Evolutionary conservation across 2,113 vertebrate species (phyloP), one percentile per base, ranked within the genome.

Genomic region (Nibea albiflora): DNA sequence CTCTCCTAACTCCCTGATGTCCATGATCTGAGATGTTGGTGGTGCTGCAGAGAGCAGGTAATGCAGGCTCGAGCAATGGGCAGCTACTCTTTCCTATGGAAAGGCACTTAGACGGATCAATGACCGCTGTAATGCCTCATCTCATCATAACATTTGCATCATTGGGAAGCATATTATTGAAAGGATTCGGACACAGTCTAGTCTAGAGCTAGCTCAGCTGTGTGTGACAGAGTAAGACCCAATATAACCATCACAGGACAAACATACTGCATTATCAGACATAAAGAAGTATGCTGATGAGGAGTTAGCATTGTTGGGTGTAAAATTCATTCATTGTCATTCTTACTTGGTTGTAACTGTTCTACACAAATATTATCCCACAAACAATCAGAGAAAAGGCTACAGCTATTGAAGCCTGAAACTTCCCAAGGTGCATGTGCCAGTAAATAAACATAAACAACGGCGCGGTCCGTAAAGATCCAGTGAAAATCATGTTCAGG

Each of bases 91-190:
- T 92, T 93, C 80, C 63, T 79, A 84, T 89, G 74, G 92, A 94
- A 93, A 94, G 88, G 88, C 92, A 94, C 94, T 95, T 93, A 92
- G 83, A 83, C 68, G 24, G 81, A 95, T 94, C 95, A 92, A 94
- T 94, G 84, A 69, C 63, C 44, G 80, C 74, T 80, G 64, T 82
- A 92, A 91, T 81, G 85, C 67, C 67, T 88, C 82, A 52, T 71
- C 81, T 85, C 88, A 77, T 84, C 60, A 71, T 54, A 82, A 77
- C 76, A 84, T 82, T 80, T 81, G 53, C 78, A 83, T 81, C 74
- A 79, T 57, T 77, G 75, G 66, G 71, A 89, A 80, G 81, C 42
- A 77, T 78, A 74, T 77, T 74, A 87, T 80, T 87, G 58, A 24
- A 62, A 20, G 60, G 24, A 72, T 72, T 88, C 81, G 52, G 78